Evolutionary conservation across 2,113 vertebrate genomes (phyloP).

Genomic region (Pandion haliaetus): DNA sequence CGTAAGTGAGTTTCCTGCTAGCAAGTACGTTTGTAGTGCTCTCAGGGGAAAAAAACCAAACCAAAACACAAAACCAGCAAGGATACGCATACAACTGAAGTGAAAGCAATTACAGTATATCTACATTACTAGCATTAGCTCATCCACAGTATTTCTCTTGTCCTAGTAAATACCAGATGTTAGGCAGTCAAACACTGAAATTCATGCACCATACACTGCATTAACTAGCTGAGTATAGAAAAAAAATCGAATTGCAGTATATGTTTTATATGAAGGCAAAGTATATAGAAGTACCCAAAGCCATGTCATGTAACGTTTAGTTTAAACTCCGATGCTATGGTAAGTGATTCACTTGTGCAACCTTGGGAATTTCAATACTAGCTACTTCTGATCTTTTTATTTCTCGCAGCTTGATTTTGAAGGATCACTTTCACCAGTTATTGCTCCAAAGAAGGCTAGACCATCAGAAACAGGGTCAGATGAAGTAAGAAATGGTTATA

Average conservation of each 20-base stretch:
- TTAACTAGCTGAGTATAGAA: background rate
- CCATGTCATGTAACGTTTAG: background rate
- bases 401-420: conserved; percentile 90
- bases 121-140: background rate
- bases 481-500: conserved; percentile 77
- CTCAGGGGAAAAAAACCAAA: too few relatives aligned
- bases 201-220: background rate
- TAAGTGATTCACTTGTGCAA: background rate
- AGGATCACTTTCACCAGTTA: conserved; percentile 95
- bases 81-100: background rate
- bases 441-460: conserved; percentile 95
- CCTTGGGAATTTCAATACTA: background rate
- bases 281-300: background rate
- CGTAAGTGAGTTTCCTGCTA: background rate
- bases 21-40: background rate
- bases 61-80: background rate
- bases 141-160: background rate
- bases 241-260: background rate
- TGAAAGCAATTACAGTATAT: background rate
- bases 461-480: conserved; percentile 94
- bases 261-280: background rate
- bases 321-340: background rate
- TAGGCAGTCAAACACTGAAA: background rate
- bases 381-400: background rate
- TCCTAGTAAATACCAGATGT: background rate